Conservation (phyloP, 2,888 invertebrate species). For the Heliconius ethilla region DNA sequence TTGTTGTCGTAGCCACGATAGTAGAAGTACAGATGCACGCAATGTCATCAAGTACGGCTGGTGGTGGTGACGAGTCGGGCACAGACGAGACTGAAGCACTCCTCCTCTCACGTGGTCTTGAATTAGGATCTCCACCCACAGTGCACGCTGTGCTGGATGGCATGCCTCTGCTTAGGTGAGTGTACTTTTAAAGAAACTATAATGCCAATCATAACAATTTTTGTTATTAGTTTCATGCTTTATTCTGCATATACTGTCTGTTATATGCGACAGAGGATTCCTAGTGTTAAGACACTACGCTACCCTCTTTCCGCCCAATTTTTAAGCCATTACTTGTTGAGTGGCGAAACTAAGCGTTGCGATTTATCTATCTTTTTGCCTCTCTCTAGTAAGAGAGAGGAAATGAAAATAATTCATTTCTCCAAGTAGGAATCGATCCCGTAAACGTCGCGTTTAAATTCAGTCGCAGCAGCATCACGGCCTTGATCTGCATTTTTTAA, state of each 20-base stretch:
- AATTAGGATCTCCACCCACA: slow-evolving; percentile 91
- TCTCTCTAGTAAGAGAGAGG: too few species aligned
- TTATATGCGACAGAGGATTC: not conserved
- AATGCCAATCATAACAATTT: not conserved
- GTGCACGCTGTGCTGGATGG: slow-evolving; percentile 96
- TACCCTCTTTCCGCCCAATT: too few species aligned
- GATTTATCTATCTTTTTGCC: too few species aligned
- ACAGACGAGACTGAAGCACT: slow-evolving; percentile 83
- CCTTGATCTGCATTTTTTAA: too few species aligned
- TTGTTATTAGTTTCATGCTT: not conserved
- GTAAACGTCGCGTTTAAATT: too few species aligned
- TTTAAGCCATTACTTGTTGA: too few species aligned
- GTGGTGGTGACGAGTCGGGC: slow-evolving; percentile 55
- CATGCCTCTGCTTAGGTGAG: slow-evolving; percentile 74
- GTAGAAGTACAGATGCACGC: slow-evolving; percentile 66
- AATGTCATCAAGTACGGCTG: slow-evolving; percentile 55
- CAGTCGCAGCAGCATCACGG: too few species aligned
- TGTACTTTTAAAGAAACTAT: not conserved
- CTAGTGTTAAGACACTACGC: too few species aligned
- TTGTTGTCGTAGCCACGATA: slow-evolving; percentile 59
- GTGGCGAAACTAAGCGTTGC: too few species aligned
- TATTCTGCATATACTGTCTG: not conserved
- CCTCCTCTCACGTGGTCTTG: slow-evolving; percentile 93
- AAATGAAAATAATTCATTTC: too few species aligned
- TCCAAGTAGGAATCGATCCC: too few species aligned